These are phyloP conservation scores for Morpho deidamia DNA, from an alignment of 2,888 invertebrate genomes.

Conservation along the genomic window DNA sequence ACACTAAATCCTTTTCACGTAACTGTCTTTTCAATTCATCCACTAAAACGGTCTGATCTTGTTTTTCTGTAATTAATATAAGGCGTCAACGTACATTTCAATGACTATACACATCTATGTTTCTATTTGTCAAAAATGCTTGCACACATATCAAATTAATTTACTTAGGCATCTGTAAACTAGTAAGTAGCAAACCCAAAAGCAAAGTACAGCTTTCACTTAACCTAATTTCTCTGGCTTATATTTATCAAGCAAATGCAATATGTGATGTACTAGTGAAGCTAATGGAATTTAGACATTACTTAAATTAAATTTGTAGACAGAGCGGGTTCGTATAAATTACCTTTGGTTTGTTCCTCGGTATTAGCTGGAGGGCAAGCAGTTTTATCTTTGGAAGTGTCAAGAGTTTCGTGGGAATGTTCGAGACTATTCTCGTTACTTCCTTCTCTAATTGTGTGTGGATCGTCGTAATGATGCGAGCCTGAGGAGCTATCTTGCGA, in stretches of 20 bases:
- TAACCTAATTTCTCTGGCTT: conserved; percentile 16
- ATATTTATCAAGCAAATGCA: conserved; percentile 6
- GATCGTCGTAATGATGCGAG: conserved; percentile 72
- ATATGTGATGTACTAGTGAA: conserved; percentile 6
- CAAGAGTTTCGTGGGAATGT: conserved; percentile 69
- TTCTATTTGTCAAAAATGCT: conserved; percentile 18
- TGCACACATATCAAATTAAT: conserved; percentile 12
- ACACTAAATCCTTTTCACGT: conserved; percentile 95
- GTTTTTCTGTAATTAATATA: conserved; percentile 60
- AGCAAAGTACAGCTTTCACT: conserved; percentile 10
- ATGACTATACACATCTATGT: conserved; percentile 2
- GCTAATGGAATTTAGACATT: conserved; percentile 11
- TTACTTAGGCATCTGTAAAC: conserved; percentile 9
- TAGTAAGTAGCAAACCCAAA: conserved; percentile 1
- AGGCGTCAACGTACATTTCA: background rate
- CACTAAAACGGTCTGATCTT: conserved; percentile 70
- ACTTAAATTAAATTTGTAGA: conserved; percentile 10
- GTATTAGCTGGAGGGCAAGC: conserved; percentile 47
- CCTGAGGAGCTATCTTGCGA: conserved; percentile 74
- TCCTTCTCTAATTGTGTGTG: conserved; percentile 71
- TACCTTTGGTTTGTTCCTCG: conserved; percentile 70
- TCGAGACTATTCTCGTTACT: conserved; percentile 75
- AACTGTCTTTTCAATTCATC: conserved; percentile 95
- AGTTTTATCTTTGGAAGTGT: conserved; percentile 56
- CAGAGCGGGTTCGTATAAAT: conserved; percentile 1